Percentiles rank a stretch among this genome's conserved stretches.
Conservation (phyloP, 1,140 invertebrate species). For the Rhagoletis pomonella region DNA sequence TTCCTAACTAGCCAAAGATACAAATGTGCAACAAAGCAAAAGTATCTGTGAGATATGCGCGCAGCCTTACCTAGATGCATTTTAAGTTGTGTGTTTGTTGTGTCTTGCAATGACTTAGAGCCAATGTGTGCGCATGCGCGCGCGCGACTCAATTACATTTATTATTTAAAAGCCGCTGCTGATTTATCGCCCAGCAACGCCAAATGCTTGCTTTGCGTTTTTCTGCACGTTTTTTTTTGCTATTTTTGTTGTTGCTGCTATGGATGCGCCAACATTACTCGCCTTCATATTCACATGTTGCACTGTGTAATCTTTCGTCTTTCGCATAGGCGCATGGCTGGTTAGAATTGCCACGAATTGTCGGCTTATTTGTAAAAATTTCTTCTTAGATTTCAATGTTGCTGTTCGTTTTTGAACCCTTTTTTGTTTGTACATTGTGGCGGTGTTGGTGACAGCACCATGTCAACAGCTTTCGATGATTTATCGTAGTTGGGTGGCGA, state of each 20-base stretch:
- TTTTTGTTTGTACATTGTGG: slow-evolving; percentile 23
- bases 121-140: slow-evolving; percentile 29
- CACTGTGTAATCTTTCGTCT: not conserved
- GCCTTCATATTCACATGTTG: not conserved
- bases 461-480: slow-evolving; percentile 40
- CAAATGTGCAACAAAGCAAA: slow-evolving; percentile 38
- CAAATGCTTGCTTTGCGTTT: slow-evolving; percentile 50
- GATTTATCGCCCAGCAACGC: slow-evolving; percentile 48
- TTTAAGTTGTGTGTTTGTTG: not conserved
- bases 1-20: not conserved
- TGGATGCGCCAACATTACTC: slow-evolving; percentile 1
- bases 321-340: not conserved
- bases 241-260: not conserved
- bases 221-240: not conserved
- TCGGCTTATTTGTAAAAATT: slow-evolving; percentile 45
- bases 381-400: not conserved
- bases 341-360: not conserved
- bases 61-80: not conserved
- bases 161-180: slow-evolving; percentile 54
- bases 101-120: not conserved
- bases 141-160: slow-evolving; percentile 58
- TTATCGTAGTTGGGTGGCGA: not conserved
- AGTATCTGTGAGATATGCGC: slow-evolving; percentile 49
- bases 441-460: slow-evolving; percentile 39
- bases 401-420: not conserved